phyloP scores from a whole-genome alignment of 2,888 invertebrate species.

The Agrotis exclamationis region DNA sequence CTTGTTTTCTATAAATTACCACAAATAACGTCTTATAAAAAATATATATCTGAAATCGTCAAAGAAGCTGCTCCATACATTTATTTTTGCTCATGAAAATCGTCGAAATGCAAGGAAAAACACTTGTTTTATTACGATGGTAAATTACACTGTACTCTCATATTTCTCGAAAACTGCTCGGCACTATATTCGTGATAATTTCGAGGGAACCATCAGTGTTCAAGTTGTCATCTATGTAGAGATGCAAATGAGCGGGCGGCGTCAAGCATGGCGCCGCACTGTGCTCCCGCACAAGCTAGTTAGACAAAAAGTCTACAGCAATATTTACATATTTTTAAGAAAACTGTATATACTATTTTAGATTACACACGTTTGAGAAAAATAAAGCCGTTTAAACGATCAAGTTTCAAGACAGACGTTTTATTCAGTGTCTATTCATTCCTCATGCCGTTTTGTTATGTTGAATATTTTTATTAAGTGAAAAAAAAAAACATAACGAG shows the following conservation, averaged over 20 bases:
- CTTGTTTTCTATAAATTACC: too few species aligned
- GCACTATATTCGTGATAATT: constrained; percentile 53
- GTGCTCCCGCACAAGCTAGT: constrained; percentile 8
- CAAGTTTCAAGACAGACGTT: not conserved
- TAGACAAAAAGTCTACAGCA: constrained; percentile 25
- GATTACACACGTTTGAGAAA: too few species aligned
- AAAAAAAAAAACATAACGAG: too few species aligned
- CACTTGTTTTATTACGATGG: not conserved
- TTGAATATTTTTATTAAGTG: too few species aligned
- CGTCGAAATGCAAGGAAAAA: too few species aligned
- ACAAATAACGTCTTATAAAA: too few species aligned
- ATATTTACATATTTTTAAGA: not conserved
- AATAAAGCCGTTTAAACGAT: not conserved
- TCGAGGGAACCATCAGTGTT: constrained; percentile 56
- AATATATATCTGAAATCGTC: too few species aligned
- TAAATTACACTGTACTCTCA: constrained; percentile 1
- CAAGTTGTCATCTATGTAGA: constrained; percentile 74
- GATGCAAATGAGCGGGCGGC: constrained; percentile 84
- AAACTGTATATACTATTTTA: not conserved
- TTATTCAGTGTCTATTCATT: not conserved
- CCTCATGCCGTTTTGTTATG: too few species aligned
- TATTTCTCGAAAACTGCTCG: constrained; percentile 13
- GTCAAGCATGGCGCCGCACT: constrained; percentile 75
- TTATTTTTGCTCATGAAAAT: too few species aligned
- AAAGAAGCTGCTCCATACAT: too few species aligned